Base-by-base conservation (phyloP, 2,888 invertebrate species). In the Xestobium rufovillosum region DNA sequence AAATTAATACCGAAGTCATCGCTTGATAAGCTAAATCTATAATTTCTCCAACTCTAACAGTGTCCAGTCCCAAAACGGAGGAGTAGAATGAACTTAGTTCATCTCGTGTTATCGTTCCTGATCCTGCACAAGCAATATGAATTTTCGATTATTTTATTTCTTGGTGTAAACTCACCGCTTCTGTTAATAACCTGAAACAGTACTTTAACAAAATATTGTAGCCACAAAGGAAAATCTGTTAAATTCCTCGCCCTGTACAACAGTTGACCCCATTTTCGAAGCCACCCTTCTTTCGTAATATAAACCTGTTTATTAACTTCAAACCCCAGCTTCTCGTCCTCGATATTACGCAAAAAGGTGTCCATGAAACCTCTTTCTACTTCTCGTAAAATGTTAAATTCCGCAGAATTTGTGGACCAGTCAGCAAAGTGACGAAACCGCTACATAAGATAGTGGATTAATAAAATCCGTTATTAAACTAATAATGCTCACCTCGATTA, bases 371-470 rank as follows among this genome's bases (percentile, higher is more conserved):
- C 82, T 36, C 73, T 69, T 59, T 82, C 80, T 42, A 82, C 79
- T 62, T 83, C 82, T 42, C 78, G 69, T 38, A 83, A 66, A 47
- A 80, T 78, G 59, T 81, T 75, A 57, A 77, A 82, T 61, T 83
- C 82, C 13, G 80, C 73, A 23, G 80, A 80, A 63, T 80, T 80
- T 46, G 69, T 70, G 34, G 81, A 79, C 83, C 83, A 83, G 60
- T 83, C 83, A 29, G 82, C 80, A 59, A 82, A 83, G 63, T 82
- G 80, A 38, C 81, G 75, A 55, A 83, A 65, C 58, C 70, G 69
- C 75, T 76, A 51, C 50, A 43, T 43, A 40, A 29, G 3, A 29
- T 9, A 26, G 17, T 31, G 11, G 19, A 34, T n/a, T 8, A 19
- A 19, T 8, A n/a, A 33, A 10, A 33, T 14, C 10, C 9, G 14